These are phyloP conservation scores for Dermatemys mawii DNA, from an alignment of 2,113 vertebrate genomes.

Conservation along the genomic window DNA sequence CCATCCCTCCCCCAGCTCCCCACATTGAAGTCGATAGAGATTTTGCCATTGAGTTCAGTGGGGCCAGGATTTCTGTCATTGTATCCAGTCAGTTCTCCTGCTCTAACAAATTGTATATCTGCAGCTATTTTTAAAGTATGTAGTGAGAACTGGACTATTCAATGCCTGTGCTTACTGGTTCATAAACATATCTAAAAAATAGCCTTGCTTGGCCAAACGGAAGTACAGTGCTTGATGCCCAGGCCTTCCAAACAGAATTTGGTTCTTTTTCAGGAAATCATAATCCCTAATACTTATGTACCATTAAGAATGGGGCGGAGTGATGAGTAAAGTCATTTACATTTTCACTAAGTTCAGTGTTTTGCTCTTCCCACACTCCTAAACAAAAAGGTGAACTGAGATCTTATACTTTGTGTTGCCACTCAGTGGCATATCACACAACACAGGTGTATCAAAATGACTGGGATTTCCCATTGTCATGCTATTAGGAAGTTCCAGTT, in stretches of 20 bases:
- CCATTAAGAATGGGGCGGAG: neutral
- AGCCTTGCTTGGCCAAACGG: neutral
- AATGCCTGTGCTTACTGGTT: neutral
- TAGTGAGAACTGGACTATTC: neutral
- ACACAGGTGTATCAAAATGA: neutral
- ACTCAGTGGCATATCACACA: neutral
- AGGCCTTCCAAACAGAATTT: neutral
- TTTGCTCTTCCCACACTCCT: neutral
- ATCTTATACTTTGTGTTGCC: neutral
- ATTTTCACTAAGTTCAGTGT: neutral
- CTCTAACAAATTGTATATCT: neutral
- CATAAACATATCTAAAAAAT: neutral
- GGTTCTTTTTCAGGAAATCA: neutral
- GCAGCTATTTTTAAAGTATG: neutral
- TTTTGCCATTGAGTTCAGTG: neutral
- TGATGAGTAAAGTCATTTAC: conserved; percentile 31
- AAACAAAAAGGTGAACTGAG: conserved; percentile 21
- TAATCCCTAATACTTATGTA: neutral
- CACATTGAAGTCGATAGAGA: conserved; percentile 44
- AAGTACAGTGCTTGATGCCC: neutral
- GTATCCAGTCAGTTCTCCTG: neutral
- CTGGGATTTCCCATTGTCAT: neutral
- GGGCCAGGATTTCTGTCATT: neutral
- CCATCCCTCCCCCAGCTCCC: neutral
- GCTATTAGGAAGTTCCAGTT: conserved; percentile 45